Evolutionary conservation across 2,797 vertebrate genomes (phyloP), one percentile per base, ranked within the genome.

Genomic region (Rhincodon typus): DNA sequence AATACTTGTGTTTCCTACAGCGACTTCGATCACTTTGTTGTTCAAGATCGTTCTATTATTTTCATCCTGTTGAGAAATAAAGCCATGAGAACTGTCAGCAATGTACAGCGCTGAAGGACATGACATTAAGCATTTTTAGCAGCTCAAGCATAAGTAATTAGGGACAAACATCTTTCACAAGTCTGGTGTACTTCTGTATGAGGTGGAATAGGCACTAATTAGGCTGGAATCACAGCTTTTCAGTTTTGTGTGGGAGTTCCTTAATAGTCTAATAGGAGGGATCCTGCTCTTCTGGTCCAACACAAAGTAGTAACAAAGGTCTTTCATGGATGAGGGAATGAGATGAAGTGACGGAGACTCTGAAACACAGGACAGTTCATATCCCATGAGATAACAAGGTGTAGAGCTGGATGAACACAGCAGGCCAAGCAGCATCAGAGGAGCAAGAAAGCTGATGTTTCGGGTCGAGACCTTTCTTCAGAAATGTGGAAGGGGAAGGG

Each of bases 1-100:
- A 95, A 95, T 53, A 70, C 94, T 95, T 95, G 94, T 34, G 70
- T 95, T 95, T 95, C 94, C 94, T 42, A 95, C 94, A 2, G 21
- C 21, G 53, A 95, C 15, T 95, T 38, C 94, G 77, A 77, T 8
- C 30, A 95, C 46, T 8, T 57, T 19, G 25, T 7, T 13, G 23
- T 77, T 77, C 77, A 95, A 53, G 19, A 77, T 25, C 5, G 27
- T 74, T 30, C 27, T 74, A 27, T 53, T n/a, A 10, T 57, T 57
- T 77, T n/a, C 70, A 23, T 50, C 46, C 94, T 95, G 69, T 30
- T 3, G 94, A 57, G 70, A 95, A 77, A 95, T 50, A 23, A 95
- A 69, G 23, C 66, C 38, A 42, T 42, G 62, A 93, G 66, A 42
- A 38, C n/a, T 69, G n/a, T 69, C 70, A n/a, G 42, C 13, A 30